phyloP scores from a whole-genome alignment of 37 sponge, comb jelly and placozoan species.

The Geodia barretti region DNA sequence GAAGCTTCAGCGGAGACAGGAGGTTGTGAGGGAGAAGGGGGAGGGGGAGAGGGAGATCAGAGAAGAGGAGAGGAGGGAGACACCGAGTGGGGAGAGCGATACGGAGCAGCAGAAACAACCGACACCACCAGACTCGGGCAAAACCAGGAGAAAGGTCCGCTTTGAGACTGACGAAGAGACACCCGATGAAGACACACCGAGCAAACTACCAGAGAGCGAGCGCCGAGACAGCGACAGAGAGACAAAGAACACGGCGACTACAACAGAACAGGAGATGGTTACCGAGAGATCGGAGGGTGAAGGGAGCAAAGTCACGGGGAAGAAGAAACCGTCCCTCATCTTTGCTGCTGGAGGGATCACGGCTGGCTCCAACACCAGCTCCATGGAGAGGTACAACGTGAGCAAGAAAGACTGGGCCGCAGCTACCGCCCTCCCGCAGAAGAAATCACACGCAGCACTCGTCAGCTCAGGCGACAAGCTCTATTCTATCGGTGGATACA shows the following conservation, averaged over 20 bases:
- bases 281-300: no score
- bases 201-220: neutral
- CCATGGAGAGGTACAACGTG: constrained; percentile 23
- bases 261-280: neutral
- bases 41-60: neutral
- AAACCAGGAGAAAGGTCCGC: neutral
- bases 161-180: neutral
- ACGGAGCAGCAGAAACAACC: neutral
- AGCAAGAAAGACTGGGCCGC: constrained; percentile 9
- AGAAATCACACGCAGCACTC: constrained; percentile 31
- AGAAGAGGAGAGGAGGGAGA: neutral
- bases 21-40: neutral
- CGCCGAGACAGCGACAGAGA: neutral
- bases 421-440: constrained; percentile 17
- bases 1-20: neutral
- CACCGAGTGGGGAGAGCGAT: neutral
- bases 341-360: constrained; percentile 30
- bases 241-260: neutral
- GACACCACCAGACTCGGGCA: neutral
- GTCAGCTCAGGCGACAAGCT: constrained; percentile 13
- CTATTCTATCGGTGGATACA: constrained; percentile 39
- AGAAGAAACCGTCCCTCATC: neutral
- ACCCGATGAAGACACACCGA: neutral
- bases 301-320: neutral
- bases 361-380: neutral